Evolutionary conservation across 1,140 invertebrate genomes (phyloP).

Genomic region (Sipha flava): DNA sequence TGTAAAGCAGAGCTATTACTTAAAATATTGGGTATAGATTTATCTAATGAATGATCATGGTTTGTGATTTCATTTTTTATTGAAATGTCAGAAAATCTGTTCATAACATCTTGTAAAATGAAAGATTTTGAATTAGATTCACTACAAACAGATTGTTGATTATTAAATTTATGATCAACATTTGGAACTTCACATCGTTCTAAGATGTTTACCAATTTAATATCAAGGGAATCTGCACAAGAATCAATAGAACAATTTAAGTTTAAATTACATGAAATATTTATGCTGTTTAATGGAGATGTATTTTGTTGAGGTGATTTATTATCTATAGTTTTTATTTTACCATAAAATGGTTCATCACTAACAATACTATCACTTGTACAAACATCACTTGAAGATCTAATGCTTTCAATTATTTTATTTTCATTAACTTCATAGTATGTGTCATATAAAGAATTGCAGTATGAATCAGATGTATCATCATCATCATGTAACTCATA

Average conservation of each 20-base stretch:
- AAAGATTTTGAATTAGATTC: neutral
- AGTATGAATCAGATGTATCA: neutral
- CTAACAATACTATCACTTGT: neutral
- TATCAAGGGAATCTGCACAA: neutral
- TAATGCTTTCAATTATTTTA: neutral
- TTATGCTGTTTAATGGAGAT: neutral
- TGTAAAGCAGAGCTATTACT: neutral
- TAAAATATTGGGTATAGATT: neutral
- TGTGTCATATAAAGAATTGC: neutral
- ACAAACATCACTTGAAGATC: neutral
- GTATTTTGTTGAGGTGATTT: neutral
- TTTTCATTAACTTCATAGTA: neutral
- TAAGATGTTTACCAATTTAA: neutral
- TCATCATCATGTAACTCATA: neutral
- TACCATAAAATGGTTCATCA: neutral
- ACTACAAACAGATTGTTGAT: neutral
- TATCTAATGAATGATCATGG: neutral
- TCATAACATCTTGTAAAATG: neutral
- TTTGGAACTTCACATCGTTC: neutral
- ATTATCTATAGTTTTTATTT: too few relatives aligned
- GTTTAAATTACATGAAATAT: neutral
- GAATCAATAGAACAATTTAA: neutral
- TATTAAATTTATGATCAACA: neutral
- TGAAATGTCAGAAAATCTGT: neutral
- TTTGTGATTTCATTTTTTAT: neutral